A percentile compares a stretch with the other conserved stretches of the same genome.
Evolutionary conservation across 2,797 vertebrate species (phyloP).

Genomic region (Coregonus ussuriensis): DNA sequence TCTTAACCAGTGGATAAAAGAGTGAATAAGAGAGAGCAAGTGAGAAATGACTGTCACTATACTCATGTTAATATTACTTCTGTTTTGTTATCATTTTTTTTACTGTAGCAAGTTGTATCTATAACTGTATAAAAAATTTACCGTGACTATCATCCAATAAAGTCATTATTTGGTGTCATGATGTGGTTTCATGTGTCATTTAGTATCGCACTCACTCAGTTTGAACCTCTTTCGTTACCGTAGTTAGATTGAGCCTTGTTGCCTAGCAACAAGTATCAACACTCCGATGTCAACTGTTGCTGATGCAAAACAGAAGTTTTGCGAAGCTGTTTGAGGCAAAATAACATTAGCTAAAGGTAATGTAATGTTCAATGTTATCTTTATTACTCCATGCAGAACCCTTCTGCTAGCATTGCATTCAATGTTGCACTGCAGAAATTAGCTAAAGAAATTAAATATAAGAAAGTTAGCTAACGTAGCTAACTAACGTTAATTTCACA

Average conservation of each 20-base stretch:
- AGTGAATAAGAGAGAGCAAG: background rate
- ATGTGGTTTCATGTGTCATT: too few relatives aligned
- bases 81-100: background rate
- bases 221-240: conserved; percentile 55
- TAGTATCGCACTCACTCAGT: background rate
- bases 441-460: background rate
- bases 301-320: background rate
- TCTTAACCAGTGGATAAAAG: conserved; percentile 39
- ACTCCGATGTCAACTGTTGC: background rate
- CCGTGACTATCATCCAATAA: too few relatives aligned
- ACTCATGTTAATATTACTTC: background rate
- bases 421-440: background rate
- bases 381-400: too few relatives aligned
- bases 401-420: too few relatives aligned
- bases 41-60: too few relatives aligned
- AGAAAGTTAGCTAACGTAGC: too few relatives aligned
- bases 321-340: background rate
- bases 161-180: too few relatives aligned
- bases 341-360: too few relatives aligned
- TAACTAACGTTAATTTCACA: background rate
- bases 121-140: too few relatives aligned
- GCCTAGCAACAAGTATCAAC: conserved; percentile 62
- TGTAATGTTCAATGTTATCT: too few relatives aligned
- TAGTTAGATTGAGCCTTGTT: conserved; percentile 57
- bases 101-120: too few relatives aligned